phyloP scores from a whole-genome alignment of 2,888 invertebrate genomes.

The Tetranychus piercei region DNA sequence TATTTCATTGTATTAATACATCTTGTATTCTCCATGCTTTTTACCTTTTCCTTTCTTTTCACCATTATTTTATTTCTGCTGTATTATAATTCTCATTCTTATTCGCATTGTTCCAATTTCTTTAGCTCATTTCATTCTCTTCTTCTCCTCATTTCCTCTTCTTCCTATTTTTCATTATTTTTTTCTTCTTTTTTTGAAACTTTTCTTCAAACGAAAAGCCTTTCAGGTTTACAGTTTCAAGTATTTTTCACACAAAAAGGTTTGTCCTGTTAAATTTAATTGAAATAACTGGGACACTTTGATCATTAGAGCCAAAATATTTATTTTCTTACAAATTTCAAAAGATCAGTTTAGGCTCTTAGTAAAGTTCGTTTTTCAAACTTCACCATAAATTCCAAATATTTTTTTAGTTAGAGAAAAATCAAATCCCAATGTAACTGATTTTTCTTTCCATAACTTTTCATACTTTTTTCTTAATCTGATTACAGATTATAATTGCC shows the following conservation, averaged over 20 bases:
- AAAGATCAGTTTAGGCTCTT: background rate
- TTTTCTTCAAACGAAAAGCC: too few species aligned
- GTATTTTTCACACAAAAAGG: too few species aligned
- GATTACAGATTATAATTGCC: background rate
- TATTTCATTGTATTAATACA: too few species aligned
- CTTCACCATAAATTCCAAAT: background rate
- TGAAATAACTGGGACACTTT: background rate
- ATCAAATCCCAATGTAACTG: background rate
- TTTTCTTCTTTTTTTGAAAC: too few species aligned
- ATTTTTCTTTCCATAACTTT: background rate
- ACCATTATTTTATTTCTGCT: too few species aligned
- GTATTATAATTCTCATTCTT: background rate
- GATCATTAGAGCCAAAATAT: background rate
- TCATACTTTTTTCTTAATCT: background rate
- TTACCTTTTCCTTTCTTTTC: too few species aligned
- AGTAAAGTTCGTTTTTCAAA: background rate
- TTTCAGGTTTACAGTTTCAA: too few species aligned
- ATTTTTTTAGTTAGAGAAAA: background rate
- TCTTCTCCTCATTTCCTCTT: too few species aligned
- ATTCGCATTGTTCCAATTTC: background rate
- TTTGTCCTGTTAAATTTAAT: too few species aligned
- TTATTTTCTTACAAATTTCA: background rate
- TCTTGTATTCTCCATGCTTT: too few species aligned
- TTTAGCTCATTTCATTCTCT: constrained; percentile 2
- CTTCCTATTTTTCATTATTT: too few species aligned